Conservation (phyloP, 1,140 invertebrate genomes). For the Diorhabda elongata region DNA sequence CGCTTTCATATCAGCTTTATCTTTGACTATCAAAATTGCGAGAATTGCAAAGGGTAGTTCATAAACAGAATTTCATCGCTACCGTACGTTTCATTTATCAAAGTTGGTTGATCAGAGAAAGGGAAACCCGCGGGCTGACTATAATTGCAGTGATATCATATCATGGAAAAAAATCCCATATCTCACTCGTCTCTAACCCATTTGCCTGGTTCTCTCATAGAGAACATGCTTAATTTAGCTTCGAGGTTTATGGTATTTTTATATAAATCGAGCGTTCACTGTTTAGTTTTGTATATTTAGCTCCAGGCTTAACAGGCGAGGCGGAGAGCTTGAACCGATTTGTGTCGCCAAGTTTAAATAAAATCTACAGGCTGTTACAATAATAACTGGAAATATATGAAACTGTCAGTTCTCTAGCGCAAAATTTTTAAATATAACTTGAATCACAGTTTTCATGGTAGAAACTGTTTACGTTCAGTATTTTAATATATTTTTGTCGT, state of each 20-base stretch:
- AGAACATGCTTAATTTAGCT: neutral
- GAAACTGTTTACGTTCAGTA: too few relatives aligned
- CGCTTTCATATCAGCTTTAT: neutral
- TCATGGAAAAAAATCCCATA: slow-evolving; percentile 11
- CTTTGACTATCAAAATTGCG: slow-evolving; percentile 8
- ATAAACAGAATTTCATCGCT: slow-evolving; percentile 16
- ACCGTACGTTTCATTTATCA: slow-evolving; percentile 15
- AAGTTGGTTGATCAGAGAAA: slow-evolving; percentile 20
- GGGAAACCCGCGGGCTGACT: slow-evolving; percentile 13
- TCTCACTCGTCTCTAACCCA: neutral
- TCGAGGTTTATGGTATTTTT: neutral
- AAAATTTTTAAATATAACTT: too few relatives aligned
- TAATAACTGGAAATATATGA: too few relatives aligned
- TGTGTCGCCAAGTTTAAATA: too few relatives aligned
- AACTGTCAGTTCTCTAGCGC: too few relatives aligned
- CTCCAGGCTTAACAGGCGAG: neutral
- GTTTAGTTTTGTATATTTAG: neutral
- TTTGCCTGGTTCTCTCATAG: neutral
- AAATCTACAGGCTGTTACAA: too few relatives aligned
- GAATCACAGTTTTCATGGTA: too few relatives aligned
- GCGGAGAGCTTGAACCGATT: neutral
- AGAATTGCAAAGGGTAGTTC: slow-evolving; percentile 13
- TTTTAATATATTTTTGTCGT: too few relatives aligned
- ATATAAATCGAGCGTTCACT: neutral
- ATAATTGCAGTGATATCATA: slow-evolving; percentile 19